Conservation (phyloP, 2,888 invertebrate genomes). For the Harpalus rubripes region DNA sequence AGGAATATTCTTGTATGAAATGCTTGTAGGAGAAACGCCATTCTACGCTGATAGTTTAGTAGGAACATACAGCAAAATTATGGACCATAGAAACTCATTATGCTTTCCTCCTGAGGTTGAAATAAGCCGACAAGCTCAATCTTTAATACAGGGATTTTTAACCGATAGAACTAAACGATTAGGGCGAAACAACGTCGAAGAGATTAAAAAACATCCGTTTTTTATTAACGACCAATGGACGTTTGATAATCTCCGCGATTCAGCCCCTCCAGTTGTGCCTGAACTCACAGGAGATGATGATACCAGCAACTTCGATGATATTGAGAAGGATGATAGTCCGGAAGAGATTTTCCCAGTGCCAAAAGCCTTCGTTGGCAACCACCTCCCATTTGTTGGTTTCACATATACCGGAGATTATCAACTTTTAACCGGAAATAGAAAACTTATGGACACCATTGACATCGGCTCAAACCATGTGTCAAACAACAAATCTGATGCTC, state of each 20-base stretch:
- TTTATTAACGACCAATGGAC: slow-evolving; percentile 99
- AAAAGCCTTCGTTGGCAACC: slow-evolving; percentile 98
- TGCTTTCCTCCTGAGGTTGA: slow-evolving; percentile 97
- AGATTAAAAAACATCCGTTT: slow-evolving; percentile 96
- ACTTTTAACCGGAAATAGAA: slow-evolving; percentile 77
- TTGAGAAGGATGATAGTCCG: slow-evolving; percentile 94
- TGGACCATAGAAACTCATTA: slow-evolving; percentile 98
- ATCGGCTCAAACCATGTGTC: slow-evolving; percentile 75
- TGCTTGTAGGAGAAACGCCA: slow-evolving; percentile 98
- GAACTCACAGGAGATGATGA: slow-evolving; percentile 97
- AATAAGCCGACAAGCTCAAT: slow-evolving; percentile 92
- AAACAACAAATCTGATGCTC: slow-evolving; percentile 74
- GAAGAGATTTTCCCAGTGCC: slow-evolving; percentile 97
- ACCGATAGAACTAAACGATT: slow-evolving; percentile 94
- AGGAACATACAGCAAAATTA: slow-evolving; percentile 98
- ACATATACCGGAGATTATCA: slow-evolving; percentile 97
- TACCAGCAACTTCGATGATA: slow-evolving; percentile 98
- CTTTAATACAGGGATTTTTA: slow-evolving; percentile 94
- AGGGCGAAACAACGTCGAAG: slow-evolving; percentile 94
- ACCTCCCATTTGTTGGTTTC: slow-evolving; percentile 98
- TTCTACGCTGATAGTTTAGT: slow-evolving; percentile 99
- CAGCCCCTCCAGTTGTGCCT: slow-evolving; percentile 98
- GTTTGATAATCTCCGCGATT: slow-evolving; percentile 95
- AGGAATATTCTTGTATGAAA: slow-evolving; percentile 99
- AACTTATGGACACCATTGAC: slow-evolving; percentile 64